Evolutionary conservation across 2,888 invertebrate species (phyloP).

Genomic region (Apotomis betuletana): DNA sequence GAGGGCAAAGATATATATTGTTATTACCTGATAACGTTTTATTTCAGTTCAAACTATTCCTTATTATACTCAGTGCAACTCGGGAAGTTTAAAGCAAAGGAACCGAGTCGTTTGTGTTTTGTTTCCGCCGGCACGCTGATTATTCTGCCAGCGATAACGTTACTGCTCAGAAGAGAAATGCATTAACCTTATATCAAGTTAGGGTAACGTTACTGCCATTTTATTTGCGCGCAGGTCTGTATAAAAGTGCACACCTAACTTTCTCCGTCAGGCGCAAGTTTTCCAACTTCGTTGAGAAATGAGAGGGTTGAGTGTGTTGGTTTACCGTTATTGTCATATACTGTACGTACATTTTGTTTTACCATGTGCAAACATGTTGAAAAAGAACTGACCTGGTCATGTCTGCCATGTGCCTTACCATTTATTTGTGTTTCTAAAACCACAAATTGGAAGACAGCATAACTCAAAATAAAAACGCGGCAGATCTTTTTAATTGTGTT

Average conservation of each 20-base stretch:
- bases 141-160: not conserved
- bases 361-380: too few species aligned
- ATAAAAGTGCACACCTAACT: constrained; percentile 1
- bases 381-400: too few species aligned
- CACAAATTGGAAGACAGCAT: too few species aligned
- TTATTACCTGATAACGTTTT: not conserved
- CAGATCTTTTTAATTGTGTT: too few species aligned
- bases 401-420: too few species aligned
- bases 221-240: not conserved
- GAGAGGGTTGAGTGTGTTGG: not conserved
- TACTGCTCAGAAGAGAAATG: not conserved
- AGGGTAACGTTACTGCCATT: not conserved
- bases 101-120: constrained; percentile 17
- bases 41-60: not conserved
- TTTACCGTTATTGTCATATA: not conserved
- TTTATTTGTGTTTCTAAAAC: too few species aligned
- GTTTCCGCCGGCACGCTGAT: constrained; percentile 14
- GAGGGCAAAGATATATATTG: too few species aligned
- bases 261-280: not conserved
- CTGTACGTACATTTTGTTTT: not conserved
- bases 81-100: not conserved
- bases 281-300: not conserved
- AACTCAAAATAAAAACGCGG: too few species aligned
- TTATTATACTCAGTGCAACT: not conserved
- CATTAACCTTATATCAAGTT: not conserved